Conservation (phyloP, 2,888 invertebrate genomes). For the Cancer borealis region DNA sequence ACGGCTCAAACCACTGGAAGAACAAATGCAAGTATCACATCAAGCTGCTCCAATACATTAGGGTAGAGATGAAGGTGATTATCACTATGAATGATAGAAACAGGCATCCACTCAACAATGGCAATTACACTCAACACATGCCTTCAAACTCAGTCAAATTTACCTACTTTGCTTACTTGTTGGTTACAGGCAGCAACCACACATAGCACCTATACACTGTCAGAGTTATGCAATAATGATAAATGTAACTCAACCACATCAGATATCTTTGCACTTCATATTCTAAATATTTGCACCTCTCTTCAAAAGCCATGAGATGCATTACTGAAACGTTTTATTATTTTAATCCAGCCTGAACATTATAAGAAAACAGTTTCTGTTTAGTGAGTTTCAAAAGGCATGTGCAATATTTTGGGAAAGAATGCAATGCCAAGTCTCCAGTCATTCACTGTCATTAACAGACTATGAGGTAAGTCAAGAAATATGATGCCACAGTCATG, state of each 20-base stretch:
- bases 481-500: conserved; percentile 58
- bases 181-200: conserved; percentile 53
- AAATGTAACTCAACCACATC: conserved; percentile 57
- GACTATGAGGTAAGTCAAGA: conserved; percentile 58
- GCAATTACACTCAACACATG: conserved; percentile 45
- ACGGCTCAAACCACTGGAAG: conserved; percentile 71
- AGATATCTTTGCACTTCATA: neutral
- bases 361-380: neutral
- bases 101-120: conserved; percentile 51
- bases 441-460: conserved; percentile 24
- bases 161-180: conserved; percentile 41
- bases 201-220: conserved; percentile 67
- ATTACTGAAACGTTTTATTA: neutral
- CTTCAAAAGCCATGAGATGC: conserved; percentile 1
- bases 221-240: conserved; percentile 64
- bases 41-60: conserved; percentile 70
- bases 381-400: conserved; percentile 53
- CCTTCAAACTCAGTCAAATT: conserved; percentile 53
- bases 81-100: conserved; percentile 51
- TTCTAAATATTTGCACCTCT: conserved; percentile 14
- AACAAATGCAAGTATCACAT: conserved; percentile 72
- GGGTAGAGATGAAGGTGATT: conserved; percentile 59
- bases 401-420: conserved; percentile 37
- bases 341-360: neutral
- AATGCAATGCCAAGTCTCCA: conserved; percentile 35